Evolutionary conservation across 2,888 invertebrate species (phyloP).

Genomic region (Pachycephus smyrnensis): DNA sequence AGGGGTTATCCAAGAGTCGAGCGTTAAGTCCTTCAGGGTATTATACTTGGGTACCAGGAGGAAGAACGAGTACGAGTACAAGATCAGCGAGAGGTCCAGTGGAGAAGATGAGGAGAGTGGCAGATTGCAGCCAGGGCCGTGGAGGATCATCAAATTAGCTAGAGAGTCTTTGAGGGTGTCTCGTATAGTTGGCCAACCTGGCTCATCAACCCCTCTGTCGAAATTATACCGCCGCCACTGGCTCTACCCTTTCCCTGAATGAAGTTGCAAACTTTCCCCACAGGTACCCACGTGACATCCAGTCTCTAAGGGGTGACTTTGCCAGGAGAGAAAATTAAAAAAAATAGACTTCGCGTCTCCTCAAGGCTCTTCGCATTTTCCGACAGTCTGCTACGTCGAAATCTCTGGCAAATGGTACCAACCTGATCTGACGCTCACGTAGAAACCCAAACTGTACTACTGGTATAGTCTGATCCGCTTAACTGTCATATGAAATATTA

Average conservation of each 20-base stretch:
- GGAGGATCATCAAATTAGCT: constrained; percentile 67
- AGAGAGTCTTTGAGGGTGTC: constrained; percentile 63
- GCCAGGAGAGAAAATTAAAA: neutral
- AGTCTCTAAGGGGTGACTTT: neutral
- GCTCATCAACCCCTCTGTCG: constrained; percentile 55
- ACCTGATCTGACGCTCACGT: neutral
- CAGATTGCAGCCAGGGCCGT: constrained; percentile 62
- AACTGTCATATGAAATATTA: neutral
- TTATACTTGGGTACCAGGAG: neutral
- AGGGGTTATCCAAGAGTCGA: constrained; percentile 5
- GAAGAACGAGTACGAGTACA: neutral
- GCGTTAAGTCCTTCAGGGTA: neutral
- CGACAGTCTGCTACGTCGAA: neutral
- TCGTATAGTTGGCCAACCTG: constrained; percentile 53
- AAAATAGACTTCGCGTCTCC: neutral
- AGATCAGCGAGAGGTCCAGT: constrained; percentile 26
- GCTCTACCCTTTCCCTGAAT: constrained; percentile 50
- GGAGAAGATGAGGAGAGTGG: constrained; percentile 31
- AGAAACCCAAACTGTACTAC: neutral
- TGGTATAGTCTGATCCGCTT: neutral
- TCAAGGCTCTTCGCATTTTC: neutral
- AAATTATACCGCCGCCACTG: constrained; percentile 55
- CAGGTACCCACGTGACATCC: constrained; percentile 8
- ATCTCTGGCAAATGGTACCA: neutral
- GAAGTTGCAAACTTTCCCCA: constrained; percentile 52